Conservation (phyloP, 1,140 invertebrate species). For the Camponotus floridanus region DNA sequence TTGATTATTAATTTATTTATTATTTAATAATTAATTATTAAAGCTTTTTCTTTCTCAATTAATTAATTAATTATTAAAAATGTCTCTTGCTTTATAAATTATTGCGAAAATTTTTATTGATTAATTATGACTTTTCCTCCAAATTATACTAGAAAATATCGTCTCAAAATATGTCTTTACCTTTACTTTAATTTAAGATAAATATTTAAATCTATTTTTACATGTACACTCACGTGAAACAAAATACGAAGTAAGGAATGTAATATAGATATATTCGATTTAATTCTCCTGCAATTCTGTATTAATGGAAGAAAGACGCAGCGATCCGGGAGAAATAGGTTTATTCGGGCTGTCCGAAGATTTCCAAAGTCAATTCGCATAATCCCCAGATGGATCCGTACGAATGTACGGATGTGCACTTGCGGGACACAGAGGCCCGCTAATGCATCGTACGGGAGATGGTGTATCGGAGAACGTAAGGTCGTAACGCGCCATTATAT, state of each 20-base stretch:
- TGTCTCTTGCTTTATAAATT: too few relatives aligned
- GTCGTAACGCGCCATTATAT: slow-evolving; percentile 50
- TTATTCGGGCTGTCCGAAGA: not conserved
- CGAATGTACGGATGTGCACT: slow-evolving; percentile 19
- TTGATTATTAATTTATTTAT: not conserved
- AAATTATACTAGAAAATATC: not conserved
- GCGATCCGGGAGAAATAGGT: slow-evolving; percentile 8
- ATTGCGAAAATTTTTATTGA: not conserved
- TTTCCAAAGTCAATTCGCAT: slow-evolving; percentile 49
- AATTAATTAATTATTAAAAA: too few relatives aligned
- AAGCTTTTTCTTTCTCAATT: too few relatives aligned
- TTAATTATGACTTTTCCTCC: not conserved
- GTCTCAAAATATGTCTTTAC: not conserved
- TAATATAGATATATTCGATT: not conserved
- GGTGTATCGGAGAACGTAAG: slow-evolving; percentile 33
- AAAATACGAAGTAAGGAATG: not conserved
- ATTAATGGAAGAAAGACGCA: not conserved
- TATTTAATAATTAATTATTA: too few relatives aligned
- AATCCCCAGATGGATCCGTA: slow-evolving; percentile 16
- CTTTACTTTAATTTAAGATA: not conserved
- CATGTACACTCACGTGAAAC: not conserved
- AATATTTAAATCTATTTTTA: not conserved
- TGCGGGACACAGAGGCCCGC: slow-evolving; percentile 20
- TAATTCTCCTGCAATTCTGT: not conserved
- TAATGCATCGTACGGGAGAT: slow-evolving; percentile 38